These are phyloP conservation scores for Pluvianellus socialis DNA, from an alignment of 2,113 vertebrate genomes.

Conservation along the genomic window DNA sequence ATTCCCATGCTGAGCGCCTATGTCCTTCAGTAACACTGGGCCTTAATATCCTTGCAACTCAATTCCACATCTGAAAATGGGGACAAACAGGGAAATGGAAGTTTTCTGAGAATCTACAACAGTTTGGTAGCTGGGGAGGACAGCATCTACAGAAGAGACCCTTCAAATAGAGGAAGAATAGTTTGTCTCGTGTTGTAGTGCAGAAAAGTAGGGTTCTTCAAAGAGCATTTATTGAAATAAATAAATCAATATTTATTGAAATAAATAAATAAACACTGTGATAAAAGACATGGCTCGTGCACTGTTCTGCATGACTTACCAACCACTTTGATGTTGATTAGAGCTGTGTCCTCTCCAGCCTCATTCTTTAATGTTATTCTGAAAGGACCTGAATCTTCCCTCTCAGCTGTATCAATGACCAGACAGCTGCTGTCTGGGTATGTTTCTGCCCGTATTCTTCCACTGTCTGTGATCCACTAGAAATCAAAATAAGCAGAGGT, in stretches of 20 bases:
- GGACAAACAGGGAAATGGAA: neutral
- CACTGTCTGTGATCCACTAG: slow-evolving; percentile 88
- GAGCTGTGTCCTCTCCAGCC: slow-evolving; percentile 90
- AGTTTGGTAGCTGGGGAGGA: neutral
- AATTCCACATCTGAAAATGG: neutral
- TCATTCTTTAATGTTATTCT: slow-evolving; percentile 94
- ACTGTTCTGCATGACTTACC: slow-evolving; percentile 78
- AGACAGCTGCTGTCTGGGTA: slow-evolving; percentile 90
- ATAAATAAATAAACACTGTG: neutral
- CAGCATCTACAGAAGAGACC: neutral
- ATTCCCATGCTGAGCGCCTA: neutral
- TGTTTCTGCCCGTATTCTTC: slow-evolving; percentile 86
- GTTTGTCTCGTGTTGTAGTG: neutral
- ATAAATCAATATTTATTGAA: too few species aligned
- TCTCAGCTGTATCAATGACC: slow-evolving; percentile 91
- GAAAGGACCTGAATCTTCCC: slow-evolving; percentile 90
- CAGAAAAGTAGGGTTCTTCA: neutral
- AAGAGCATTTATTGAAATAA: neutral
- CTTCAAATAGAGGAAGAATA: neutral
- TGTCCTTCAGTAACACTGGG: neutral
- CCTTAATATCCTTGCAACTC: neutral
- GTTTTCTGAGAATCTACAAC: neutral
- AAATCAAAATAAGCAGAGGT: neutral
- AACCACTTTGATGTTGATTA: slow-evolving; percentile 94
- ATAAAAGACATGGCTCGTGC: neutral